Evolutionary conservation across 2,113 vertebrate species (phyloP), one percentile per base, ranked within the genome.

Genomic region (Thermophis baileyi): DNA sequence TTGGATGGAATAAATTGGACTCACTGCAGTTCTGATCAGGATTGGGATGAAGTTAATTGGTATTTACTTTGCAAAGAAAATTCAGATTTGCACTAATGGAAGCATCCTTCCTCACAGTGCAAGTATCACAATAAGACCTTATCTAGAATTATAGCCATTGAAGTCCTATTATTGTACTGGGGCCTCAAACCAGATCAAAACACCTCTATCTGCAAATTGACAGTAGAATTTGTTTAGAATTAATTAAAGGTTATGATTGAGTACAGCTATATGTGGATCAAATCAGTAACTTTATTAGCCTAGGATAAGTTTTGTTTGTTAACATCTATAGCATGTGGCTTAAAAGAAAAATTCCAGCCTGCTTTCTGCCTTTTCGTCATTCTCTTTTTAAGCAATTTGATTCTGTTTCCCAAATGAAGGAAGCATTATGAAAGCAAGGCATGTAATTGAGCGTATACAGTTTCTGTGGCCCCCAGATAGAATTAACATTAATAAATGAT

Each of bases 141-240:
- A 49, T 40, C 7, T 53, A 50, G 25, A 50, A 74, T n/a, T 40
- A 25, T 40, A 90, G 55, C 47, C 40, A 14, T 57, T 57, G 40
- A 57, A 46, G 44, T 44, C 14, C 40, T 27, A 25, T 44, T 44
- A 25, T 55, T 55, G 55, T 44, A 27, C 6, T 27, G 25, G 40
- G 11, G 6, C 8, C 11, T 44, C 40, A 89, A 30, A 44, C 40
- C 22, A 44, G 22, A 89, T 89, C 12, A 40, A 25, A 40, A 44
- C n/a, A 25, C 22, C 12, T 25, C 12, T 57, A 96, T 30, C 81
- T 96, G 94, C 50, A 96, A 89, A 95, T 63, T 95, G 88, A 90
- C 92, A 96, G 96, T 92, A 94, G 95, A 95, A 91, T 96, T 95
- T 96, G 94, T 96, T 94, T 94, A 93, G 96, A 96, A 96, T 96